phyloP scores from a whole-genome alignment of 2,888 invertebrate species.

The Pseudococcus jackbeardsleyi region DNA sequence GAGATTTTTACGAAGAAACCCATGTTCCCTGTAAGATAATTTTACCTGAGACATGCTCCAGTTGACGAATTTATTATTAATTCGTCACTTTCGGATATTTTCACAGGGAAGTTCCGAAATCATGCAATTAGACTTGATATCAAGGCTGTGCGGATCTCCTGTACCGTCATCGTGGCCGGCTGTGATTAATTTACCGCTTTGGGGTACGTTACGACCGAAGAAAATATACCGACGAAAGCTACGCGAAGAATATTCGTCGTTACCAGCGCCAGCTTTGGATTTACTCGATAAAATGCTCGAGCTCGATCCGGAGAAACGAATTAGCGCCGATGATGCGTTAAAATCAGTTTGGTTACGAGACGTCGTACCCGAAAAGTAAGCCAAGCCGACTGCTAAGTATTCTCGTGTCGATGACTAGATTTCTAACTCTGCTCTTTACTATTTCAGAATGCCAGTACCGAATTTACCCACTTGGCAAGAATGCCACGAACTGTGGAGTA shows the following conservation, averaged over 20 bases:
- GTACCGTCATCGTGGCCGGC: conserved; percentile 97
- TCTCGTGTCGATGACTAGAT: too few species aligned
- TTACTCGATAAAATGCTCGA: conserved; percentile 96
- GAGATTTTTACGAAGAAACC: conserved; percentile 97
- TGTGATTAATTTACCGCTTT: conserved; percentile 92
- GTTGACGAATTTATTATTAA: too few species aligned
- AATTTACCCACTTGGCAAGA: conserved; percentile 96
- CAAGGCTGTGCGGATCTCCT: conserved; percentile 94
- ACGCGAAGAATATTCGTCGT: conserved; percentile 92
- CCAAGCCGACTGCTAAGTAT: conserved; percentile 68
- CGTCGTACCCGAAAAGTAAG: conserved; percentile 90
- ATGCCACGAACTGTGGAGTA: conserved; percentile 99
- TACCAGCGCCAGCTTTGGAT: conserved; percentile 90
- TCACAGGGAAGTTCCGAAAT: conserved; percentile 88
- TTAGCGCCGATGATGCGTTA: conserved; percentile 94
- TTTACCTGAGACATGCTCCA: conserved; percentile 68
- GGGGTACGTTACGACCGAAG: conserved; percentile 92
- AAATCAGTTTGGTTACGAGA: conserved; percentile 93
- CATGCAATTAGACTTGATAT: conserved; percentile 94
- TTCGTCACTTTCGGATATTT: conserved; percentile 66
- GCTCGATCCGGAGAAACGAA: conserved; percentile 92
- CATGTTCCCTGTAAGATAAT: conserved; percentile 85
- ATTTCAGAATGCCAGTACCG: conserved; percentile 81
- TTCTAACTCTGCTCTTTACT: too few species aligned
- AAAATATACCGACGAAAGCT: conserved; percentile 89